phyloP scores from a whole-genome alignment of 2,888 invertebrate species.

The Phengaris alcon region DNA sequence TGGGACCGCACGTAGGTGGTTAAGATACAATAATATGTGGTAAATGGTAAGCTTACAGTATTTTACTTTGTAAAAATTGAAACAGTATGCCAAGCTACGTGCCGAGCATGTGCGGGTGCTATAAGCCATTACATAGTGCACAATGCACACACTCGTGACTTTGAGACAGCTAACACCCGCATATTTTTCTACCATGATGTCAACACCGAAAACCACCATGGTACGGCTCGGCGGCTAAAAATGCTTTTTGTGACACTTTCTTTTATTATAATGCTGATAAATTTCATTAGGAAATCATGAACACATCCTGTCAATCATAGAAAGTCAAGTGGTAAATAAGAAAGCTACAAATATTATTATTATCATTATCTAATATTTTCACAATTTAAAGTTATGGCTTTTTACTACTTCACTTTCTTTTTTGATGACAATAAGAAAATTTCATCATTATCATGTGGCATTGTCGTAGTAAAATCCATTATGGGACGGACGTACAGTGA shows the following conservation, averaged over 20 bases:
- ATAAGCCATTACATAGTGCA: no score
- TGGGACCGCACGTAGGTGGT: neutral
- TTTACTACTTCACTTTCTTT: neutral
- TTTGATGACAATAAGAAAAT: neutral
- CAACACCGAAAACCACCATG: no score
- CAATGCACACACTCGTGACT: no score
- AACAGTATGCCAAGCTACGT: no score
- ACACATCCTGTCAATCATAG: conserved; percentile 1
- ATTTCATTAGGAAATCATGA: conserved; percentile 1
- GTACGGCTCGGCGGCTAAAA: neutral
- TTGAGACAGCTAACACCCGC: no score
- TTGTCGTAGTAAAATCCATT: neutral
- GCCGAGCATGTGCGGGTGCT: neutral
- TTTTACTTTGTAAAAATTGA: no score
- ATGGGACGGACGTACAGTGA: neutral
- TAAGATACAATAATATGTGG: neutral
- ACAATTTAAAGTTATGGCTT: neutral
- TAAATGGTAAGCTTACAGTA: neutral
- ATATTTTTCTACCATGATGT: no score
- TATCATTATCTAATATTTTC: neutral
- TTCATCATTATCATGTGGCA: neutral
- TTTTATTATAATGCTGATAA: neutral
- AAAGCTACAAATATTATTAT: neutral
- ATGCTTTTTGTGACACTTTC: neutral
- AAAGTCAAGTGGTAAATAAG: neutral